Base-by-base conservation (phyloP, 53 echinoderm and acorn worm species). In the Stichopus horrens region DNA sequence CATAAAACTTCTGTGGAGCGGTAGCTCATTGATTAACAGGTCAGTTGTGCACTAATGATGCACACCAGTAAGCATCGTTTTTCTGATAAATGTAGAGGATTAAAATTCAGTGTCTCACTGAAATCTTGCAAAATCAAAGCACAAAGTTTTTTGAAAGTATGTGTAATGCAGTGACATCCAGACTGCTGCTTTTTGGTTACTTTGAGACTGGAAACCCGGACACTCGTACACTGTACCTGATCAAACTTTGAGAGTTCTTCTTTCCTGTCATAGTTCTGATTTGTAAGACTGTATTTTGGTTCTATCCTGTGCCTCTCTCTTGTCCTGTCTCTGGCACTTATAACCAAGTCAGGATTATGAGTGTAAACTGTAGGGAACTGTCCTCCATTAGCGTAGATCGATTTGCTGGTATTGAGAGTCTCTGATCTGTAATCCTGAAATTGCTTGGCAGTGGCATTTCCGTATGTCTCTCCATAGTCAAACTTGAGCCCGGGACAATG, bases 351-450 rank as follows among this genome's bases (percentile, higher is more conserved):
- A 5, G 99, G 99, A 75, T 96, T 99, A 76, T 99, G 94, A 20
- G 99, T 93, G 88, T 99, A 99, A 54, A 99, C 95, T 21, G 99
- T 99, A 7, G 96, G 99, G 81, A 99, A 99, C 89, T 96, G 94
- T 21, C 96, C 99, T 9, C 99, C 96, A 59, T 77, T 94, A 37
- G 96, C 83, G 75, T 99, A 99, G 74, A 88, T 92, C 21, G 92
- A 94, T 86, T 96, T 94, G 86, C 99, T 99, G 74, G 90, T 91
- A 88, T 99, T 94, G 23, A 99, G 91, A 0, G 96, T 96, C 74
- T 94, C 89, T 0, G 99, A 99, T 52, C 99, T 87, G 80, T 95
- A 99, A 75, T 99, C 99, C 86, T 99, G 96, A 37, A 94, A 92
- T 73, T 94, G 92, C 80, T 99, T 99, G 54, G 99, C 99, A 2